phyloP scores from a whole-genome alignment of 2,888 invertebrate genomes.

The Cantharis nigra region DNA sequence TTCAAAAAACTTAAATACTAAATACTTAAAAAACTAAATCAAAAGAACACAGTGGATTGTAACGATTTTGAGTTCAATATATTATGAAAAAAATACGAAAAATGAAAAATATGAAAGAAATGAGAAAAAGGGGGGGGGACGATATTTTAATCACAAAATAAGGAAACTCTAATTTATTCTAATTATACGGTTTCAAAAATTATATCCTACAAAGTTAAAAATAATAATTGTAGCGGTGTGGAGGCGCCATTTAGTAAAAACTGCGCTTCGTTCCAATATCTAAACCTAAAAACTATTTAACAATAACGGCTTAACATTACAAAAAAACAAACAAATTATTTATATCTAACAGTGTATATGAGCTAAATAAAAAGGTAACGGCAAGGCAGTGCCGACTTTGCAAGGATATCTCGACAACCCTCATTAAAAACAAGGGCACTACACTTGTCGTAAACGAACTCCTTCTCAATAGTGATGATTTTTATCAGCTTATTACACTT shows the following conservation, averaged over 20 bases:
- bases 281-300: constrained; percentile 37
- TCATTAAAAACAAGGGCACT: neutral
- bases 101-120: neutral
- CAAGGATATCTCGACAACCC: neutral
- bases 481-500: constrained; percentile 8
- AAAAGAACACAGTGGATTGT: constrained; percentile 14
- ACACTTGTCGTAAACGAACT: neutral
- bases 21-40: neutral
- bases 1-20: constrained; percentile 2
- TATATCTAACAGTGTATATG: constrained; percentile 9
- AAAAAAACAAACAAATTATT: constrained; percentile 9
- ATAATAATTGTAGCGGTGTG: constrained; percentile 11
- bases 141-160: constrained; percentile 6
- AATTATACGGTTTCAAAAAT: constrained; percentile 13
- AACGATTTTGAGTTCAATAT: neutral
- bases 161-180: constrained; percentile 8
- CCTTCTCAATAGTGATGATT: neutral
- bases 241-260: constrained; percentile 33
- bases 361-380: constrained; percentile 5
- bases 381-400: neutral
- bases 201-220: constrained; percentile 14
- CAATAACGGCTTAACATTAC: constrained; percentile 32
- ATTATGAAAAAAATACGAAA: neutral
- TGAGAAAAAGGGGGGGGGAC: neutral
- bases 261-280: constrained; percentile 25